Base-by-base conservation (phyloP, 2,113 vertebrate genomes). In the Pardalotus punctatus region DNA sequence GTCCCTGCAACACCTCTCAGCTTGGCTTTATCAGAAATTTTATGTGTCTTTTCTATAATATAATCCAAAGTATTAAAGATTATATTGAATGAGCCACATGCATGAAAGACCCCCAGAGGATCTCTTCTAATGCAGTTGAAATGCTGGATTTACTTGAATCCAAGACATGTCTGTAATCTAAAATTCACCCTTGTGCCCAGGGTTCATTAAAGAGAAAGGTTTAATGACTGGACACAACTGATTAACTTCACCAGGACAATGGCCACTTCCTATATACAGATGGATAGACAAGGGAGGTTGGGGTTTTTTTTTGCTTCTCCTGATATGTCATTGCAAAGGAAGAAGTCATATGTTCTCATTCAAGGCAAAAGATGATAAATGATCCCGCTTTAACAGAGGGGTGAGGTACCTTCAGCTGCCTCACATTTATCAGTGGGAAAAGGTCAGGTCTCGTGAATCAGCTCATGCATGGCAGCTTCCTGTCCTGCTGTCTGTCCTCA, bases 1-100 rank as follows among this genome's bases (percentile, higher is more conserved):
- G 35, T 74, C 47, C 61, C 48, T 91, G 65, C 29, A 88, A 86
- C 17, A 47, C 17, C 48, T 91, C 50, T 82, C 31, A 58, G 23
- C 24, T 47, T 81, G 60, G 40, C n/a, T 84, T 94, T 82, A 81
- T 94, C 73, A 81, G 43, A 96, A 35, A 71, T 91, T n/a, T 74
- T 90, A 43, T 43, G 22, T 48, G 2, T 18, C 38, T 81, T 90
- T 83, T 54, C 76, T 78, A 8, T 65, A 29, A 42, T 35, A 16
- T 14, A 25, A 53, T 54, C 11, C 13, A 60, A 79, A 29, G 5
- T 48, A 51, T 47, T 82, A 76, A 69, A 87, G 24, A 56, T 40
- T 72, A 53, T 53, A 74, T 5, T 72, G 90, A 79, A 60, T 17
- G n/a, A 89, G 18, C 19, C 43, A 56, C 38, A 57, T 47, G 14